phyloP scores from a whole-genome alignment of 2,888 invertebrate species.

The Acanthosoma haemorrhoidale region DNA sequence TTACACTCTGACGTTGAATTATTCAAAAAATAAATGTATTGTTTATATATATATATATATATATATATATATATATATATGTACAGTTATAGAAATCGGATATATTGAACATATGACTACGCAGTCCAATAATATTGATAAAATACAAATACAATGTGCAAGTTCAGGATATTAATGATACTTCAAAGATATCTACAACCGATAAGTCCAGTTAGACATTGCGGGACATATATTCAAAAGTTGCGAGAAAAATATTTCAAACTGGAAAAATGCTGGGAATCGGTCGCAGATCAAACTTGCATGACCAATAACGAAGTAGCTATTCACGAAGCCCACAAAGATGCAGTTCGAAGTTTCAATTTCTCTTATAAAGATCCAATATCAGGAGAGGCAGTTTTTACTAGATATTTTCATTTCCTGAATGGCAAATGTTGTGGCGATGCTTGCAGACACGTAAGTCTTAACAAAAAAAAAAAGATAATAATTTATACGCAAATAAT shows the following conservation, averaged over 20 bases:
- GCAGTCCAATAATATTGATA: too few species aligned
- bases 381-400: slow-evolving; percentile 41
- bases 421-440: slow-evolving; percentile 44
- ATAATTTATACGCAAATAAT: not conserved
- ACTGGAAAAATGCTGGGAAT: slow-evolving; percentile 38
- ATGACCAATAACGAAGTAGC: slow-evolving; percentile 38
- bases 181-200: not conserved
- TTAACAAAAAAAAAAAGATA: not conserved
- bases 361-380: slow-evolving; percentile 44
- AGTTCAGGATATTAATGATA: not conserved
- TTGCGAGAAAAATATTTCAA: slow-evolving; percentile 39
- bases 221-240: not conserved
- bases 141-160: too few species aligned
- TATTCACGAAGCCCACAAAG: slow-evolving; percentile 41
- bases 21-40: too few species aligned
- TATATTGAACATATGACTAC: too few species aligned
- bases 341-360: slow-evolving; percentile 42
- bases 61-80: too few species aligned
- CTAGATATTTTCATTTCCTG: slow-evolving; percentile 43
- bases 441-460: slow-evolving; percentile 43
- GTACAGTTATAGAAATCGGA: too few species aligned
- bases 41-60: too few species aligned
- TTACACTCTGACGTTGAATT: too few species aligned
- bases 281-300: slow-evolving; percentile 32
- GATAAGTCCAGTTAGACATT: not conserved